phyloP scores from a whole-genome alignment of 2,797 vertebrate genomes.

The Carcharodon carcharias region DNA sequence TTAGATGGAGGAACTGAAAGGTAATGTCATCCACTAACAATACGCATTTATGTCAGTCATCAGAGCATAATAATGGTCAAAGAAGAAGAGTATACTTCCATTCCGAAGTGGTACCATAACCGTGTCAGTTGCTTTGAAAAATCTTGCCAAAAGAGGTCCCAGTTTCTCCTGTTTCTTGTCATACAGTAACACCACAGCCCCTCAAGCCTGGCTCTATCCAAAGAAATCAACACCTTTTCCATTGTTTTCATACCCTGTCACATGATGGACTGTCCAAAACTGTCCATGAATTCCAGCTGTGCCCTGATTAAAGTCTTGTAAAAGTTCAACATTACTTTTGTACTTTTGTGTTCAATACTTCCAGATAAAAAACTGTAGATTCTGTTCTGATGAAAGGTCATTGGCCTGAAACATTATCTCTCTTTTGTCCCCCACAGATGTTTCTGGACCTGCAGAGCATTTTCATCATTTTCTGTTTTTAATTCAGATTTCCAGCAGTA shows the following conservation, averaged over 20 bases:
- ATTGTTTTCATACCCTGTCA: not conserved
- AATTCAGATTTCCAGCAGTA: too few species aligned
- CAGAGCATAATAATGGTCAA: not conserved
- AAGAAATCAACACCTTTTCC: not conserved
- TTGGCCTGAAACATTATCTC: too few species aligned
- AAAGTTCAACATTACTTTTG: not conserved
- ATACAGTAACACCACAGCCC: not conserved
- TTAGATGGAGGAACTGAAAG: not conserved
- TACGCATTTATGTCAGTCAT: not conserved
- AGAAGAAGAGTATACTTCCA: not conserved
- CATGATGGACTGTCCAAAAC: not conserved
- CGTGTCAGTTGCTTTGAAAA: not conserved
- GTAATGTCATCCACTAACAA: not conserved
- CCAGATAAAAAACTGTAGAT: not conserved
- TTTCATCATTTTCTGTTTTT: too few species aligned
- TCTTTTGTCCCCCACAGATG: too few species aligned
- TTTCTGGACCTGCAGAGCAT: too few species aligned
- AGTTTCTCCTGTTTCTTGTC: not conserved
- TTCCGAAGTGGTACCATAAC: not conserved
- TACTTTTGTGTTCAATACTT: not conserved
- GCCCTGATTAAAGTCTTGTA: not conserved
- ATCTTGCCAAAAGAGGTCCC: not conserved
- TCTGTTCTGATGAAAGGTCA: not conserved
- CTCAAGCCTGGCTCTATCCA: not conserved
- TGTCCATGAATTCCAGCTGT: not conserved